Evolutionary conservation across 2,113 vertebrate species (phyloP).

Genomic region (Pogona vitticeps): DNA sequence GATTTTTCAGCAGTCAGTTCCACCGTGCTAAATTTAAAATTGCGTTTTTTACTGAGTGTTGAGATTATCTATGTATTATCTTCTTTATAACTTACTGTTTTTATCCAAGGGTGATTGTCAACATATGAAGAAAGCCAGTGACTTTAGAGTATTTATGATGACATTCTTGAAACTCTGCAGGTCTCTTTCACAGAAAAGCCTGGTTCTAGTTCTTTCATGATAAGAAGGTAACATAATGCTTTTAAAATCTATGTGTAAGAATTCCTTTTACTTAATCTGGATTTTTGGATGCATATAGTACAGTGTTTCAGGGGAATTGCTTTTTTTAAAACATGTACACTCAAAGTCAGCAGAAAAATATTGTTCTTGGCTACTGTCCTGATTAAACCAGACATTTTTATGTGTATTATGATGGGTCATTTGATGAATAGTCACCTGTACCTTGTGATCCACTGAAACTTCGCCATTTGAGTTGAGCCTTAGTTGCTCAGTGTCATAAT

Average conservation of each 20-base stretch:
- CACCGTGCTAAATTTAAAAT: too few relatives aligned
- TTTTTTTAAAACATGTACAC: constrained; percentile 72
- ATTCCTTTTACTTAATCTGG: constrained; percentile 57
- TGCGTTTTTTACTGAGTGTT: neutral
- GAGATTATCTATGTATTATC: constrained; percentile 32
- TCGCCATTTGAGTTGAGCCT: constrained; percentile 71
- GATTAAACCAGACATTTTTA: constrained; percentile 82
- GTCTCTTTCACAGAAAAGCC: constrained; percentile 3
- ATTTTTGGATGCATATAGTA: constrained; percentile 48
- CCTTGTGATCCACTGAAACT: constrained; percentile 73
- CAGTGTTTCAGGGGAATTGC: constrained; percentile 72
- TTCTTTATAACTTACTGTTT: constrained; percentile 32
- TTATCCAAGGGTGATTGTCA: neutral
- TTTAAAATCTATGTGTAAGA: constrained; percentile 37
- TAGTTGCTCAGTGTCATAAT: constrained; percentile 76
- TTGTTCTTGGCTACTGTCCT: constrained; percentile 81
- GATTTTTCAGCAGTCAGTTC: neutral
- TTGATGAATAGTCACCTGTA: constrained; percentile 85
- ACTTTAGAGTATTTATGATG: constrained; percentile 7
- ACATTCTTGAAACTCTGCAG: neutral
- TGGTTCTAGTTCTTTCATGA: neutral
- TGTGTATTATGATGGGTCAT: constrained; percentile 78
- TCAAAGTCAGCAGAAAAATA: constrained; percentile 74
- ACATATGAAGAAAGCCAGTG: neutral
- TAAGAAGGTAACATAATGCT: constrained; percentile 8